phyloP scores from a whole-genome alignment of 2,888 invertebrate genomes.

The Cataglyphis albicans region DNA sequence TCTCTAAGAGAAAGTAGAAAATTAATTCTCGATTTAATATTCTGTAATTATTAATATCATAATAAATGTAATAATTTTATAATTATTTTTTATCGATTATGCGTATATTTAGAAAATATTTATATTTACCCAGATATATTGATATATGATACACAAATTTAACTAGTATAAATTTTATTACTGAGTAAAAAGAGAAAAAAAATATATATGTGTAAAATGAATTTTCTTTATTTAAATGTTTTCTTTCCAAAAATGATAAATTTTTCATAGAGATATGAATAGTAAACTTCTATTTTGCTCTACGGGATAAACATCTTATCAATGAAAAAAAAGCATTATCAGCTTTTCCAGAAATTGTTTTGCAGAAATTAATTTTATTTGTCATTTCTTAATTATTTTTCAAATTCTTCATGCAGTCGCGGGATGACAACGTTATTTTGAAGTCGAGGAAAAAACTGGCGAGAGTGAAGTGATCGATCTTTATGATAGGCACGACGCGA shows the following conservation, averaged over 20 bases:
- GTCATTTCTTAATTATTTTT: constrained; percentile 46
- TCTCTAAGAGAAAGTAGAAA: not conserved
- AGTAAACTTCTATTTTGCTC: not conserved
- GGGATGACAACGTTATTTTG: constrained; percentile 23
- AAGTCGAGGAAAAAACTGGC: constrained; percentile 16
- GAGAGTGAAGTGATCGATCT: constrained; percentile 45
- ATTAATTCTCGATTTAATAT: not conserved
- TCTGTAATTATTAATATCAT: not conserved
- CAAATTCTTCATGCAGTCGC: constrained; percentile 1
- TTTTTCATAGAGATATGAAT: not conserved
- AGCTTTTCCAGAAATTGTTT: not conserved
- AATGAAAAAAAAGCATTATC: not conserved
- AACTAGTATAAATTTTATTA: not conserved
- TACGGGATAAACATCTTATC: not conserved
- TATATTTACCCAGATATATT: not conserved
- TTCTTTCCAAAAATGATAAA: not conserved
- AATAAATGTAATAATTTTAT: constrained; percentile 16
- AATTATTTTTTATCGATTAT: not conserved
- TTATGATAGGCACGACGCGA: constrained; percentile 24
- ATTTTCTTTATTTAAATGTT: not conserved
- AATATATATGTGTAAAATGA: not conserved
- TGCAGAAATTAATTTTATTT: constrained; percentile 28
- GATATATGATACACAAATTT: not conserved
- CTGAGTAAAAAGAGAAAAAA: not conserved
- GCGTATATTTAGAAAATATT: not conserved